Evolutionary conservation across 2,888 invertebrate genomes (phyloP), one percentile per base, ranked within the genome.

Genomic region (Tipula vernalis): DNA sequence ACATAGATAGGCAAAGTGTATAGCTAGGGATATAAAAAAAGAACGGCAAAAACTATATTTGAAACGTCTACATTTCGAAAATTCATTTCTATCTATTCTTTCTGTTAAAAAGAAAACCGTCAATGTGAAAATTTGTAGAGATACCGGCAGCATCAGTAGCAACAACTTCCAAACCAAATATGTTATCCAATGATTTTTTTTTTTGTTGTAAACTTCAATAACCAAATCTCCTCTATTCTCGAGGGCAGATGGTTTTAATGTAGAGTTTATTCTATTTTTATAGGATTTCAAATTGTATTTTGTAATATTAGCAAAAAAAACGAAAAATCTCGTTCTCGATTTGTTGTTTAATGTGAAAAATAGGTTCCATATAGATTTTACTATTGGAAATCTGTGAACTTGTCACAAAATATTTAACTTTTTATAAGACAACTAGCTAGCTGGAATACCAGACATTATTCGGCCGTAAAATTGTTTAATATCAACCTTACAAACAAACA

Each of bases 181-280:
- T 71, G 71, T 71, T 71, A 71, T 71, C 28, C 71, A 28, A 15
- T 3, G 28, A 71, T 28, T 71, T 71, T 18, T 71, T 28, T 71
- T 28, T n/a, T 57, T 15, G 51, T 57, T 71, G 18, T 71, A 71
- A 28, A 71, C 28, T 71, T 71, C 71, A 28, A 71, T 71, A 28
- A 71, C 71, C 28, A 71, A 71, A 71, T 71, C 71, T 71, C 8
- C 3, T 71, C 28, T 71, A 71, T 71, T 15, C 71, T 12, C 71
- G 71, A 71, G 71, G 71, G 71, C 71, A 71, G 71, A 71, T 71
- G 71, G 71, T 71, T 71, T 71, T 71, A 71, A 71, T 71, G 71
- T 71, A 28, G 18, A 71, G 71, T 71, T 71, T 71, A 71, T 71
- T 6, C 28, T 28, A 28, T 71, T 71, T 71, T 71, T 28, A 28